Conservation (phyloP, 2,113 vertebrate species). For the Boleophthalmus pectinirostris region DNA sequence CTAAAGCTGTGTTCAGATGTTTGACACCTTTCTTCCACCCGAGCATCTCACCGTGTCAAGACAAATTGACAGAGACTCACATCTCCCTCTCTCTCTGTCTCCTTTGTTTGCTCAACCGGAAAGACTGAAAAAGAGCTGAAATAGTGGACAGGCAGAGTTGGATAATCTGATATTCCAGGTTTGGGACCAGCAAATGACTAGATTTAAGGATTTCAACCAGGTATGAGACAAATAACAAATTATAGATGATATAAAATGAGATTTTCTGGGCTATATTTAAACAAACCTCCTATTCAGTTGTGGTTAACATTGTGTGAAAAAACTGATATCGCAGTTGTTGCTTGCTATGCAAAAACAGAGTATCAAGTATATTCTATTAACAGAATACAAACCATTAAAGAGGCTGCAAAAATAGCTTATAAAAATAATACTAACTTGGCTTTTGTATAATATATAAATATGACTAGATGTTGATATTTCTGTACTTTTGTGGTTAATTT, state of each 20-base stretch:
- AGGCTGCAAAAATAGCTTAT: too few species aligned
- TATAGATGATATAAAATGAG: neutral
- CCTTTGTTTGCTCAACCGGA: constrained; percentile 67
- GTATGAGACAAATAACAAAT: neutral
- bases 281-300: too few species aligned
- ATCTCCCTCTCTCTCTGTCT: constrained; percentile 75
- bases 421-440: too few species aligned
- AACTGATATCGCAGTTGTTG: too few species aligned
- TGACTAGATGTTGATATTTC: too few species aligned
- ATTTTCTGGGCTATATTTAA: too few species aligned
- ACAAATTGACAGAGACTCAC: constrained; percentile 78
- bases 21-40: constrained; percentile 80
- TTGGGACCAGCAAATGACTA: neutral
- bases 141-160: constrained; percentile 59
- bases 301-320: too few species aligned
- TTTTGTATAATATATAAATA: too few species aligned
- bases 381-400: too few species aligned
- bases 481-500: too few species aligned
- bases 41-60: constrained; percentile 68
- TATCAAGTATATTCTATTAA: too few species aligned
- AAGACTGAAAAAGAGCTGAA: constrained; percentile 44
- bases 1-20: constrained; percentile 58
- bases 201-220: neutral
- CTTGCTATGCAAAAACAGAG: too few species aligned
- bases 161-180: constrained; percentile 44